Base-by-base conservation (phyloP, 2,797 vertebrate species). In the Astyanax mexicanus region DNA sequence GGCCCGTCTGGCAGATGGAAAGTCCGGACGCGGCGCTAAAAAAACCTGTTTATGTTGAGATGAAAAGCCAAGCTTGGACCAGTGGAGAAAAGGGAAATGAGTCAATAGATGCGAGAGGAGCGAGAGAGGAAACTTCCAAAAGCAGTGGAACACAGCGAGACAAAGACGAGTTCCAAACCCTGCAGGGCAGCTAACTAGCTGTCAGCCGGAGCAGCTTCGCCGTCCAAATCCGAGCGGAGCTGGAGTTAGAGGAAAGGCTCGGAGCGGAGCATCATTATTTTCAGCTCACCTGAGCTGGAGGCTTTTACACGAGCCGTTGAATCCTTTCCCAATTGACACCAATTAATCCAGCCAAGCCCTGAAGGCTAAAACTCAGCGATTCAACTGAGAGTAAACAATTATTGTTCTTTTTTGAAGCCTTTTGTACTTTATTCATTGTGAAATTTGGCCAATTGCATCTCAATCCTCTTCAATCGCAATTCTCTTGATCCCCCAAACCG, bases 161-260 rank as follows among this genome's bases (percentile, higher is more conserved):
- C 58, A 54, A 74, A 72, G 74, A 72, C 66, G 40, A 69, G 67
- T 49, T 51, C 62, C 69, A 66, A 83, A 74, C 61, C 69, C 52
- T 67, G 66, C 75, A 55, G 45, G 69, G 66, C 64, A 45, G 47
- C 69, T 85, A 85, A 86, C 84, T 86, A 87, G 83, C 74, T 80
- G 79, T 81, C 77, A 79, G 84, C 68, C 73, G 51, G 52, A 37
- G 45, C 62, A 40, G 80, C 66, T 72, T 65, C 62, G 82, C 60
- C 75, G 77, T 75, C 75, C 77, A 86, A 58, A 74, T 85, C 77
- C 84, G 77, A 82, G 77, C 80, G 70, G 80, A 86, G 78, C 75
- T 78, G 80, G 83, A 77, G 82, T 86, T 82, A 85, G 54, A 49
- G 61, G 77, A 76, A 83, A 47, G 25, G 40, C 83, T 74, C 60